Evolutionary conservation across 2,113 vertebrate species (phyloP), one percentile per base, ranked within the genome.

Genomic region (Turdus rufiventris): DNA sequence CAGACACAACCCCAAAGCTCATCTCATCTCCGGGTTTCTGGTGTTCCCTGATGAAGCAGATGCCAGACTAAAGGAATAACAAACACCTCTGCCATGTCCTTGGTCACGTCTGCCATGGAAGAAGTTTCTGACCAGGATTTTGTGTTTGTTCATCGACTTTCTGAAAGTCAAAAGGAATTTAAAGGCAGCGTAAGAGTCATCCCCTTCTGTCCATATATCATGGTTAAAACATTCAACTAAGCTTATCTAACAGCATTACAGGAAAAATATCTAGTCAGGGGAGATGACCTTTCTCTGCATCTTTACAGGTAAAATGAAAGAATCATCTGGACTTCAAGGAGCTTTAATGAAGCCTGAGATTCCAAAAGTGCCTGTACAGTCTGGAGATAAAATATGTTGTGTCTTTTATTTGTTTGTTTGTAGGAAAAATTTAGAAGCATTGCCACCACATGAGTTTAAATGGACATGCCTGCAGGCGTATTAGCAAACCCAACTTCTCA

Each of bases 21-120:
- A 2, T 3, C 31, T 60, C 6, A 16, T 31, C 16, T 79, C 29
- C 67, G 50, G 31, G 53, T 83, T 58, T 53, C 26, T 57, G 18
- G 28, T n/a, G 6, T 54, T 82, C 21, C 60, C 29, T 3, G 3
- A 38, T 25, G 14, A 76, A 79, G 8, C 21, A 33, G 8, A 9
- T 65, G 34, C 21, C 26, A 42, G 43, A 71, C 28, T 38, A 16
- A 45, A 17, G 28, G 12, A 16, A 61, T 18, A 33, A 33, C 13
- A 75, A 90, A 25, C 5, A 4, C 3, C 4, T 54, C 8, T 43
- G 42, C 43, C 34, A 34, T 13, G 5, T 50, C 17, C 15, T 53
- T 0, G 0, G 16, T 50, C 4, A 4, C 2, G 0, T 43, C 31
- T 85, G 10, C 34, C 54, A 10, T n/a, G 36, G 20, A 77, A 72